These are phyloP conservation scores for Coptodon rendalli DNA, from an alignment of 2,113 vertebrate species.

Conservation along the genomic window DNA sequence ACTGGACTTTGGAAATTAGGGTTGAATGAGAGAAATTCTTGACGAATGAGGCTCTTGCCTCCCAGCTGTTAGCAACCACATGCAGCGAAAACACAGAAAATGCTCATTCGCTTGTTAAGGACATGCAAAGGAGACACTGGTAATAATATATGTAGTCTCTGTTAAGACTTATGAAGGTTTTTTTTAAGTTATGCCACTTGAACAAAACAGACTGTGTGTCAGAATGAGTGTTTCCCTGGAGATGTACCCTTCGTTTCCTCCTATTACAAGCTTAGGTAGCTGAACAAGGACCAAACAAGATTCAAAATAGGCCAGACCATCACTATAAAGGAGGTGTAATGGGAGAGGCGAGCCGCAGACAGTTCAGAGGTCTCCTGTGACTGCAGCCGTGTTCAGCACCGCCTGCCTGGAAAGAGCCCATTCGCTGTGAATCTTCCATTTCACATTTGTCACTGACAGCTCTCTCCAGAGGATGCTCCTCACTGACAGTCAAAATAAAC, in stretches of 20 bases:
- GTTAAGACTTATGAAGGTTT: neutral
- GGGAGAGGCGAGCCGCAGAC: neutral
- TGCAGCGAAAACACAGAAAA: neutral
- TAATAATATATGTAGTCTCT: neutral
- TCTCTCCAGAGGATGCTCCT: conserved; percentile 41
- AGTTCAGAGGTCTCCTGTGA: conserved; percentile 40
- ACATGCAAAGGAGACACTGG: neutral
- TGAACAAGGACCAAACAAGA: conserved; percentile 10
- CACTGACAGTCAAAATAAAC: conserved; percentile 53
- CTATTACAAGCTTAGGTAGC: neutral
- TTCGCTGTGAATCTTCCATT: conserved; percentile 47
- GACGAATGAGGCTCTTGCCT: neutral
- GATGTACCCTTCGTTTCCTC: neutral
- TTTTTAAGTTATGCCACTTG: neutral
- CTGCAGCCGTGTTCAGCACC: conserved; percentile 13
- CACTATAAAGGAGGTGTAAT: neutral
- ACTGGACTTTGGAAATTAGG: conserved; percentile 18
- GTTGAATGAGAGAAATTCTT: neutral
- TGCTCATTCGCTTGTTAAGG: neutral
- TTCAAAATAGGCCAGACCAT: conserved; percentile 20
- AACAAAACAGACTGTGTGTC: neutral
- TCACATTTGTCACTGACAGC: conserved; percentile 45
- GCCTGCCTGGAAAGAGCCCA: conserved; percentile 25
- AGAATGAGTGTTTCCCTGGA: neutral
- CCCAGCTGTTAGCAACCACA: neutral